phyloP scores from a whole-genome alignment of 2,888 invertebrate species.

The Cylloceria caligata region DNA sequence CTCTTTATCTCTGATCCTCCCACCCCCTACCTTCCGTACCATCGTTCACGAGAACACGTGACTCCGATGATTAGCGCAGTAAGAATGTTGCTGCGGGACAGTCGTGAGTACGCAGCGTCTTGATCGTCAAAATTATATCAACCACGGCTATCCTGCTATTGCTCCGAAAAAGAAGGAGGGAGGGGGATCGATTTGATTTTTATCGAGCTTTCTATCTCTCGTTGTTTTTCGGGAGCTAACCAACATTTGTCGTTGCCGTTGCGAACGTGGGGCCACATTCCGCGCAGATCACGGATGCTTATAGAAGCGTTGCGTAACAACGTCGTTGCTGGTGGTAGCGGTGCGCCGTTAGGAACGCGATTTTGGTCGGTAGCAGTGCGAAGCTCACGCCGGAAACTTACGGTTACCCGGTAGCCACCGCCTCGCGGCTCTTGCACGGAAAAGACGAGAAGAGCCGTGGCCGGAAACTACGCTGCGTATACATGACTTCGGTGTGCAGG shows the following conservation, averaged over 20 bases:
- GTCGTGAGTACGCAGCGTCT: background rate
- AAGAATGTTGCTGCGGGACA: slow-evolving; percentile 18
- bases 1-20: slow-evolving; percentile 12
- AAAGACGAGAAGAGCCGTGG: slow-evolving; percentile 2
- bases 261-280: slow-evolving; percentile 77
- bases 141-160: background rate
- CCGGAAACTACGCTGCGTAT: slow-evolving; percentile 32
- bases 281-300: slow-evolving; percentile 84
- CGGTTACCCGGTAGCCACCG: slow-evolving; percentile 17
- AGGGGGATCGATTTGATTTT: slow-evolving; percentile 32
- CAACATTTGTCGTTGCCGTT: slow-evolving; percentile 33
- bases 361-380: slow-evolving; percentile 1
- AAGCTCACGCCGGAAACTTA: slow-evolving; percentile 6
- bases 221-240: slow-evolving; percentile 45
- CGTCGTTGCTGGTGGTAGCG: slow-evolving; percentile 38
- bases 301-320: slow-evolving; percentile 84
- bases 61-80: slow-evolving; percentile 20
- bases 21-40: no score
- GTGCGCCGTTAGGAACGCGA: slow-evolving; percentile 51
- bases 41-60: background rate
- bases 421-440: background rate
- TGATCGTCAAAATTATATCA: background rate
- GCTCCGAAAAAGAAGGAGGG: background rate
- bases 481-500: background rate
- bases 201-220: slow-evolving; percentile 55